These are phyloP conservation scores for Drosophila anomelani DNA, from an alignment of 2,888 invertebrate species.

Conservation along the genomic window DNA sequence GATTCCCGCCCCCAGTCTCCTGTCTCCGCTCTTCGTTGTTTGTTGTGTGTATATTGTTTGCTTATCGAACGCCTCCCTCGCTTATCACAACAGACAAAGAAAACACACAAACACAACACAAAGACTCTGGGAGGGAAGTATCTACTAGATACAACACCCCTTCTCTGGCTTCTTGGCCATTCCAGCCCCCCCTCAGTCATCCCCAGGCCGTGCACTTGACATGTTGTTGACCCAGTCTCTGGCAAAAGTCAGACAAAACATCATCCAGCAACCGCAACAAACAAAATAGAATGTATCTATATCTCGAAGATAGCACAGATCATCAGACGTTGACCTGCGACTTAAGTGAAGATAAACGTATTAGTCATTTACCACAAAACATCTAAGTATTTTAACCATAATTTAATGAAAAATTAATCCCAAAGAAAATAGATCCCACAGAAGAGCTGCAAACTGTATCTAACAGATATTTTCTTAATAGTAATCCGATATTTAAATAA, in stretches of 20 bases:
- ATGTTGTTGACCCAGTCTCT: constrained; percentile 75
- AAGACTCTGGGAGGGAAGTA: constrained; percentile 13
- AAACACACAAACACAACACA: constrained; percentile 25
- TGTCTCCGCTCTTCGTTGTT: constrained; percentile 26
- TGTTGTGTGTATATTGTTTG: constrained; percentile 50
- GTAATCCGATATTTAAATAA: neutral
- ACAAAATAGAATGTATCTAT: constrained; percentile 33
- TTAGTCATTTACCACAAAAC: no score
- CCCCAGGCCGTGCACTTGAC: constrained; percentile 56
- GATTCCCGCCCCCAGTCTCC: neutral
- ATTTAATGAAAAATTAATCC: neutral
- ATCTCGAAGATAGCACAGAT: constrained; percentile 6
- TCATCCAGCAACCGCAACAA: constrained; percentile 27
- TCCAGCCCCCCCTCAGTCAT: neutral
- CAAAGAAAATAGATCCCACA: no score
- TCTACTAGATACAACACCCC: constrained; percentile 40
- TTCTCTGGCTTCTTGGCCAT: neutral
- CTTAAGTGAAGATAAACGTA: no score
- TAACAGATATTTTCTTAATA: no score
- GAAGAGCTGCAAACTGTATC: neutral
- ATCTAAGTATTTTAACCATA: neutral
- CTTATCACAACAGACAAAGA: constrained; percentile 56
- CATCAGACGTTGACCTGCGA: neutral
- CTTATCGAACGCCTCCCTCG: constrained; percentile 57
- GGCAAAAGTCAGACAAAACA: constrained; percentile 31